Conservation (phyloP, 2,888 invertebrate genomes). For the Cataglyphis cursor region DNA sequence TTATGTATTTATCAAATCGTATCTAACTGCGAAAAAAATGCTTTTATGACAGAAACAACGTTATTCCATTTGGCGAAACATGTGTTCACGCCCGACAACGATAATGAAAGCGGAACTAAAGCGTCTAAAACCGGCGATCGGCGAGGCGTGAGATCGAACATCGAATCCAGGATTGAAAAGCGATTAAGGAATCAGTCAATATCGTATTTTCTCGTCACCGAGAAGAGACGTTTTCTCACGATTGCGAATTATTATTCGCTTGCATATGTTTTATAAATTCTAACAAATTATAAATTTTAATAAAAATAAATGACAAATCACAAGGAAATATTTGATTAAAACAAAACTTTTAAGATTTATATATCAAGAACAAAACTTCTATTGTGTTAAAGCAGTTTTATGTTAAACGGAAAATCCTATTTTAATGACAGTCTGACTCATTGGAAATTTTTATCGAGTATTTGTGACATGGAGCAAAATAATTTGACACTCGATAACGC, state of each 20-base stretch:
- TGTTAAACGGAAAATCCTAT: background rate
- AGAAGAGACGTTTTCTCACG: slow-evolving; percentile 69
- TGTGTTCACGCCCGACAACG: slow-evolving; percentile 65
- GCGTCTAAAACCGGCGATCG: slow-evolving; percentile 69
- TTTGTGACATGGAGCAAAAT: background rate
- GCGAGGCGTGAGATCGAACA: slow-evolving; percentile 75
- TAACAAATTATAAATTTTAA: no score
- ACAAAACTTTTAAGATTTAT: background rate
- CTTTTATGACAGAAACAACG: slow-evolving; percentile 54
- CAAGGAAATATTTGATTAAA: no score
- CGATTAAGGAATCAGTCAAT: slow-evolving; percentile 67
- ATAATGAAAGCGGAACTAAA: slow-evolving; percentile 69
- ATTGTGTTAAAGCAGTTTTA: background rate
- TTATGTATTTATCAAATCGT: background rate
- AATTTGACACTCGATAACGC: slow-evolving; percentile 2
- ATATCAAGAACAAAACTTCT: background rate
- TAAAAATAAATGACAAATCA: no score
- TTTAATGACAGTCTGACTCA: background rate
- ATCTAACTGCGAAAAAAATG: background rate
- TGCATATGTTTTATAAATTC: background rate
- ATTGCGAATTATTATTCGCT: slow-evolving; percentile 33
- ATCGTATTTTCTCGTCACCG: slow-evolving; percentile 52
- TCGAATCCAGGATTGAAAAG: slow-evolving; percentile 69
- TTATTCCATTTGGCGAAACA: slow-evolving; percentile 71
- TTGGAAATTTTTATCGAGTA: slow-evolving; percentile 6